These are phyloP conservation scores for Pterophyllum scalare DNA, from an alignment of 2,113 vertebrate species.

Conservation along the genomic window DNA sequence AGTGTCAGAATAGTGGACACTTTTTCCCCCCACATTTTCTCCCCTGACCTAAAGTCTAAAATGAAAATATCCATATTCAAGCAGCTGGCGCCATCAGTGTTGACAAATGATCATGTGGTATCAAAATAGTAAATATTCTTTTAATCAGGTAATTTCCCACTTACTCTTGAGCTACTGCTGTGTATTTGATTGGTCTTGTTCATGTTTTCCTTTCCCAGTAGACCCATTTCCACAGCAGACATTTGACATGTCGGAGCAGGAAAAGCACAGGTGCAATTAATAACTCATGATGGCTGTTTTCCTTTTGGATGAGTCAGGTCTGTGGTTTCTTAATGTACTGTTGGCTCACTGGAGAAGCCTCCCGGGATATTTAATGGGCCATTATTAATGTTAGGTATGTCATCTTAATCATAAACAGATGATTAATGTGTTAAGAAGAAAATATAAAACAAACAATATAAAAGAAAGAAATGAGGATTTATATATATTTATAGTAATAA, in stretches of 20 bases:
- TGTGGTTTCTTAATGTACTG: conserved; percentile 2
- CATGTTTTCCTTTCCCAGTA: neutral
- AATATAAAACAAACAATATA: neutral
- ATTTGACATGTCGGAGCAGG: conserved; percentile 1
- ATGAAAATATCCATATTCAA: neutral
- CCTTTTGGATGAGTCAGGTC: neutral
- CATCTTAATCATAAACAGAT: neutral
- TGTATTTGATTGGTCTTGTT: neutral
- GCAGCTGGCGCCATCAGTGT: neutral
- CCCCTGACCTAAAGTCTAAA: neutral
- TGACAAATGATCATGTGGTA: neutral
- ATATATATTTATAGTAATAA: neutral
- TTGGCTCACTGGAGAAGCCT: neutral
- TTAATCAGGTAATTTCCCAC: neutral
- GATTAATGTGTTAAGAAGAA: neutral
- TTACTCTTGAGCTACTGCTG: neutral
- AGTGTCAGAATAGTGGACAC: neutral
- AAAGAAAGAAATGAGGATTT: neutral
- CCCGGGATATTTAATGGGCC: neutral
- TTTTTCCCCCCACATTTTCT: neutral
- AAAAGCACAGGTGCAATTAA: conserved; percentile 10
- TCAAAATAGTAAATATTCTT: neutral
- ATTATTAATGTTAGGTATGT: neutral
- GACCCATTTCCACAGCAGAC: neutral
- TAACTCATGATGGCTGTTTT: neutral